Percentiles rank a stretch among this genome's conserved stretches.
Evolutionary conservation across 2,113 vertebrate species (phyloP).

Genomic region (Festucalex cinctus): DNA sequence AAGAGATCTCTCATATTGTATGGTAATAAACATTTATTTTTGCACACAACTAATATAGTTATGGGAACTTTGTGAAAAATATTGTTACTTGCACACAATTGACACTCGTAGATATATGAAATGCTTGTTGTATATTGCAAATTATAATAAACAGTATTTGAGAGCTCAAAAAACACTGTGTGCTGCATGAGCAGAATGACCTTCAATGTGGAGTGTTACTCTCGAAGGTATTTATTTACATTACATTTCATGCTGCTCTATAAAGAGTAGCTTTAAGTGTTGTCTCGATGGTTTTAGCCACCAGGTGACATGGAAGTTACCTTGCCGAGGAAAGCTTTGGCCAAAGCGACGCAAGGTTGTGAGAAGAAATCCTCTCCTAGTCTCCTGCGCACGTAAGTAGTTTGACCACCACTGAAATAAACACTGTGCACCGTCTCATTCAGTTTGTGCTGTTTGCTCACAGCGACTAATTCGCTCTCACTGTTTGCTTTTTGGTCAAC

Average conservation of each 20-base stretch:
- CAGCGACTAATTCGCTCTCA: background rate
- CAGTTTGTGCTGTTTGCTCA: background rate
- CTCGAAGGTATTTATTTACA: background rate
- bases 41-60: no score
- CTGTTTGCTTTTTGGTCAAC: background rate
- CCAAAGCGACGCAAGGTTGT: conserved; percentile 80
- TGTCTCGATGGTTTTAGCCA: background rate
- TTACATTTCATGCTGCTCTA: background rate
- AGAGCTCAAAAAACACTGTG: no score
- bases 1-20: no score
- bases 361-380: conserved; percentile 80
- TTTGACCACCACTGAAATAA: conserved; percentile 63
- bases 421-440: conserved; percentile 63
- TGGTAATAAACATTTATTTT: no score
- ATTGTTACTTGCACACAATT: no score
- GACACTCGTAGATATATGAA: no score
- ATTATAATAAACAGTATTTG: no score
- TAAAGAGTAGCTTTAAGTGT: no score
- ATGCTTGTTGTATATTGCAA: no score
- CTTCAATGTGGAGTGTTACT: no score
- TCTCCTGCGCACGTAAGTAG: conserved; percentile 28
- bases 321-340: conserved; percentile 89
- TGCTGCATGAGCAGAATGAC: no score
- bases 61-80: no score
- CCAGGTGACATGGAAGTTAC: conserved; percentile 50